These are phyloP conservation scores for Acrobasis repandana DNA, from an alignment of 2,888 invertebrate genomes.

Conservation along the genomic window DNA sequence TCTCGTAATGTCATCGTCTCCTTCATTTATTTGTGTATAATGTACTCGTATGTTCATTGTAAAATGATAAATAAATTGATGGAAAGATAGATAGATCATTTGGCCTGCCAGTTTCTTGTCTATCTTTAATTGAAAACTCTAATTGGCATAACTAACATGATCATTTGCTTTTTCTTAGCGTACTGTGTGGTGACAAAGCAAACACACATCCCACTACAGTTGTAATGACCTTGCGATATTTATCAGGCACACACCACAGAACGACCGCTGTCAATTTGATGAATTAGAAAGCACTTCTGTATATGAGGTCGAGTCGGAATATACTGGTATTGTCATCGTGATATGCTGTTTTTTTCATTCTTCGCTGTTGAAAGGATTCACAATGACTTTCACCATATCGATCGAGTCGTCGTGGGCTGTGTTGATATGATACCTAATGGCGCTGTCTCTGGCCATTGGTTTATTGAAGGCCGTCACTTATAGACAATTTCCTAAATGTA, in stretches of 20 bases:
- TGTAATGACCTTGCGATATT: constrained; percentile 15
- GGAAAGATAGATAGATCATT: too few species aligned
- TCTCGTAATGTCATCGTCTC: too few species aligned
- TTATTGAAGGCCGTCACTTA: constrained; percentile 4
- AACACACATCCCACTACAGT: neutral
- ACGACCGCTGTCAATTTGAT: constrained; percentile 11
- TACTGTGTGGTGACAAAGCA: neutral
- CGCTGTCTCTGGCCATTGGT: neutral
- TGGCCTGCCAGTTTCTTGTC: too few species aligned
- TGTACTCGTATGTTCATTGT: too few species aligned
- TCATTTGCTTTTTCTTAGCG: neutral
- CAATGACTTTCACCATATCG: constrained; percentile 14
- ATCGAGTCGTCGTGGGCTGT: neutral
- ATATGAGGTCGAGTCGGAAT: constrained; percentile 15
- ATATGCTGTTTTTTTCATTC: constrained; percentile 3
- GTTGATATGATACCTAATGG: neutral
- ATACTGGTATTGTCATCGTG: constrained; percentile 4
- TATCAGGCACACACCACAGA: neutral
- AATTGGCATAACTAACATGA: neutral
- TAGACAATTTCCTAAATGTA: neutral
- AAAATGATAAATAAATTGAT: too few species aligned
- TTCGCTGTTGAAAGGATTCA: constrained; percentile 10
- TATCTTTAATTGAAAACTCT: too few species aligned
- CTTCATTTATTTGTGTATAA: too few species aligned
- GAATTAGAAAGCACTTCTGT: constrained; percentile 19